These are phyloP conservation scores for Zophobas morio DNA, from an alignment of 1,140 invertebrate genomes.

Conservation along the genomic window DNA sequence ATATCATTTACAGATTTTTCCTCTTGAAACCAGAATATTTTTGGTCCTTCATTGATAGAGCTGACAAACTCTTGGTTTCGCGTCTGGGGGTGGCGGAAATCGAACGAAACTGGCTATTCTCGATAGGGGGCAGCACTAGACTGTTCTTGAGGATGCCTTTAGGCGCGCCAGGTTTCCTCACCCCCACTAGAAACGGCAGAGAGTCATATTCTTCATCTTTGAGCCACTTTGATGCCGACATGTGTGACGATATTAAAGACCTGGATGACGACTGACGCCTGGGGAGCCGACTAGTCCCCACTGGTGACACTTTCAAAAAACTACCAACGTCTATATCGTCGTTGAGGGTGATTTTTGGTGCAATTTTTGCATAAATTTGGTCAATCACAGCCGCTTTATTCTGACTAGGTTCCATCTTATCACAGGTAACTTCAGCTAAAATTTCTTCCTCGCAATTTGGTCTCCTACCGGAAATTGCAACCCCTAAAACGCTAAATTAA, in stretches of 20 bases:
- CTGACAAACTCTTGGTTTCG: conserved; percentile 45
- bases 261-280: conserved; percentile 16
- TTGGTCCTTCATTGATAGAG: background rate
- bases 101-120: conserved; percentile 54
- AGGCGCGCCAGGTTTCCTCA: conserved; percentile 6
- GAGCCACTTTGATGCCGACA: conserved; percentile 43
- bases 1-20: background rate
- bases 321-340: conserved; percentile 46
- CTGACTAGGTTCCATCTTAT: conserved; percentile 18
- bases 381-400: conserved; percentile 47
- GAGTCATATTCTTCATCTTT: conserved; percentile 47
- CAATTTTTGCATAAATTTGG: conserved; percentile 43
- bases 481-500: conserved; percentile 51
- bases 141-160: conserved; percentile 42
- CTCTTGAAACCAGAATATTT: background rate
- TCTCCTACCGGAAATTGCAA: background rate
- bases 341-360: conserved; percentile 45
- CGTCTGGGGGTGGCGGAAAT: conserved; percentile 56
- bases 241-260: conserved; percentile 40
- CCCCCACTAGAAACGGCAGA: conserved; percentile 48
- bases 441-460: conserved; percentile 44
- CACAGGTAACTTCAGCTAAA: conserved; percentile 44
- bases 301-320: conserved; percentile 47
- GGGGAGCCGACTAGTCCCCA: conserved; percentile 9
- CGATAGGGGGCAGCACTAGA: conserved; percentile 57